Percentiles rank a stretch among this genome's conserved stretches.
These are phyloP conservation scores for Apogon talboti DNA, from an alignment of 2,797 vertebrate genomes.

Conservation along the genomic window DNA sequence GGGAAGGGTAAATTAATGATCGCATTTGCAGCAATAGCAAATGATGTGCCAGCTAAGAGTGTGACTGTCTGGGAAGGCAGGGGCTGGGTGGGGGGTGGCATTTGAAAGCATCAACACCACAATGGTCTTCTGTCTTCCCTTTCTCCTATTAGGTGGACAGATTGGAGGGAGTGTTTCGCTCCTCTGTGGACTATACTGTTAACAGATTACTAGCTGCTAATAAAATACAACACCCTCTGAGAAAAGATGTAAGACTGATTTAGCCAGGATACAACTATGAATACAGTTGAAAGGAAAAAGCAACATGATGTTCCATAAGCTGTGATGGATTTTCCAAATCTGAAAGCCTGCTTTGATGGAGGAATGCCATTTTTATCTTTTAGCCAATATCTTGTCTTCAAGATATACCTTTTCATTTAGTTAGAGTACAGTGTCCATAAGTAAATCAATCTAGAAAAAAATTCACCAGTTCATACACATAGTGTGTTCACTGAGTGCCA, in stretches of 20 bases:
- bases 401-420: no score
- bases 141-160: constrained; percentile 57
- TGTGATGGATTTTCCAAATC: neutral
- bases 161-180: constrained; percentile 51
- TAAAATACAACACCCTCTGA: constrained; percentile 13
- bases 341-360: no score
- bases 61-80: constrained; percentile 62
- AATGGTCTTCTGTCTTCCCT: constrained; percentile 55
- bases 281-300: constrained; percentile 13
- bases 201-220: constrained; percentile 31
- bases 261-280: constrained; percentile 2
- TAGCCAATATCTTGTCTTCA: no score
- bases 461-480: no score
- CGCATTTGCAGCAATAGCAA: constrained; percentile 69
- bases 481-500: no score
- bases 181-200: constrained; percentile 22
- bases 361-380: no score
- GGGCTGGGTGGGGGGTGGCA: constrained; percentile 36
- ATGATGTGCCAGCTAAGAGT: constrained; percentile 62
- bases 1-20: constrained; percentile 78
- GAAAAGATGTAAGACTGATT: constrained; percentile 17
- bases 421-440: no score
- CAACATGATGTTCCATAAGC: neutral
- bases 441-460: no score
- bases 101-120: constrained; percentile 53